These are phyloP conservation scores for Schizothorax lantsangensis DNA, from an alignment of 2,797 vertebrate species.

Conservation along the genomic window DNA sequence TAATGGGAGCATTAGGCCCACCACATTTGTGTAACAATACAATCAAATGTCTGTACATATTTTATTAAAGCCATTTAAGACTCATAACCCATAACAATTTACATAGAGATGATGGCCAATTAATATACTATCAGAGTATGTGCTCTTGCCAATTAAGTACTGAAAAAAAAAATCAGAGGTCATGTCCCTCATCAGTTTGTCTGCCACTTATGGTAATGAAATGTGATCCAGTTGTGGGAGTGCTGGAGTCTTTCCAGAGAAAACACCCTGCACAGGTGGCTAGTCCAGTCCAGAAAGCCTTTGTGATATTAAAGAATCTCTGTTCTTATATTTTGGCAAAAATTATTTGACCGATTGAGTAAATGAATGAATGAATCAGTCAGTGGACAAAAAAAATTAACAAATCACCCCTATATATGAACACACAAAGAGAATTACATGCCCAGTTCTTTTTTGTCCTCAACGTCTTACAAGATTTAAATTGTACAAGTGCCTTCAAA, in stretches of 20 bases:
- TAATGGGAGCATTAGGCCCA: not conserved
- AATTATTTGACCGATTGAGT: not conserved
- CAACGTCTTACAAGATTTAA: not conserved
- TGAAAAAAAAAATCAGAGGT: not conserved
- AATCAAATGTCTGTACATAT: not conserved
- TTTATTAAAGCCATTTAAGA: not conserved
- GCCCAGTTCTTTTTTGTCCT: not conserved
- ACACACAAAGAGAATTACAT: not conserved
- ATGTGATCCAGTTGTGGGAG: not conserved
- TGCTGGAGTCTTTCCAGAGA: not conserved
- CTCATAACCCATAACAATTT: not conserved
- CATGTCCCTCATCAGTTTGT: not conserved
- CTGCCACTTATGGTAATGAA: not conserved
- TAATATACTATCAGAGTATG: not conserved
- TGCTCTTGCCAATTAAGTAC: not conserved
- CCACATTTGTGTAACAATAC: not conserved
- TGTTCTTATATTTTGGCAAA: not conserved
- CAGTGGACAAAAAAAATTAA: not conserved
- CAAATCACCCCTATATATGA: not conserved
- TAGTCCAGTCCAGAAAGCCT: not conserved
- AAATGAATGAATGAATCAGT: not conserved
- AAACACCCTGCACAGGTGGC: not conserved
- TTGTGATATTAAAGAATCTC: not conserved
- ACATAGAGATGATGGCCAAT: not conserved
- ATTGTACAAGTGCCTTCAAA: not conserved